These are phyloP conservation scores for Leucania comma DNA, from an alignment of 2,888 invertebrate species.

Conservation along the genomic window DNA sequence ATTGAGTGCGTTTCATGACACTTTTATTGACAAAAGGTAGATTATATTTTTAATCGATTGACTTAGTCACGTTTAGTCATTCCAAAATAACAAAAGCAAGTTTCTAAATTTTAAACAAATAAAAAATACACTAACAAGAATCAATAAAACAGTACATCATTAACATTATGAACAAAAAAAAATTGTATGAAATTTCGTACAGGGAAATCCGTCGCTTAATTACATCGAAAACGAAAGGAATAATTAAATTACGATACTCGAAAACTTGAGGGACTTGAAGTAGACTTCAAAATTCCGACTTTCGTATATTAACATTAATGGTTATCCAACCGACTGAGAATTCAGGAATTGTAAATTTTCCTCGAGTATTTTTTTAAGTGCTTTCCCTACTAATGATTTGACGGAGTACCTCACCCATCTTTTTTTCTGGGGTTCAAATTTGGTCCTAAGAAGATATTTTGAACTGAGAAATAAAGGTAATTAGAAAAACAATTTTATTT, in stretches of 20 bases:
- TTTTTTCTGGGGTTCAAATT: conserved; percentile 5
- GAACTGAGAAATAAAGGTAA: neutral
- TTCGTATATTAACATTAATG: conserved; percentile 65
- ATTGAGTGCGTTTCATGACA: too few relatives aligned
- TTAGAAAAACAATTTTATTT: neutral
- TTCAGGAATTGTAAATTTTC: conserved; percentile 48
- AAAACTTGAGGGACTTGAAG: conserved; percentile 70
- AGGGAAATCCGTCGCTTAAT: conserved; percentile 78
- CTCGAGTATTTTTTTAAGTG: conserved; percentile 39
- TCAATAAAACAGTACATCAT: conserved; percentile 19
- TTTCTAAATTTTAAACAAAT: too few relatives aligned
- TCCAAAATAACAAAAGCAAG: neutral
- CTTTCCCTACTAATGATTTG: conserved; percentile 43
- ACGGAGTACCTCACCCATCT: neutral
- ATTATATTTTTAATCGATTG: neutral
- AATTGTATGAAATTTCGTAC: conserved; percentile 11
- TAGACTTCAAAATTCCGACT: conserved; percentile 65
- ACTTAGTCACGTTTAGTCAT: neutral
- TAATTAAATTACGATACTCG: conserved; percentile 82
- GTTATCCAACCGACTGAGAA: conserved; percentile 44
- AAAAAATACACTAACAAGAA: conserved; percentile 2
- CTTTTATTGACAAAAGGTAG: too few relatives aligned
- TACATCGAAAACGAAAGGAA: conserved; percentile 74
- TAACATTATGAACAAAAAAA: conserved; percentile 17
- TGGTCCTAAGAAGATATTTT: neutral